Conservation (phyloP, 2,797 vertebrate genomes). For the Cynodonichthys magdalenae region DNA sequence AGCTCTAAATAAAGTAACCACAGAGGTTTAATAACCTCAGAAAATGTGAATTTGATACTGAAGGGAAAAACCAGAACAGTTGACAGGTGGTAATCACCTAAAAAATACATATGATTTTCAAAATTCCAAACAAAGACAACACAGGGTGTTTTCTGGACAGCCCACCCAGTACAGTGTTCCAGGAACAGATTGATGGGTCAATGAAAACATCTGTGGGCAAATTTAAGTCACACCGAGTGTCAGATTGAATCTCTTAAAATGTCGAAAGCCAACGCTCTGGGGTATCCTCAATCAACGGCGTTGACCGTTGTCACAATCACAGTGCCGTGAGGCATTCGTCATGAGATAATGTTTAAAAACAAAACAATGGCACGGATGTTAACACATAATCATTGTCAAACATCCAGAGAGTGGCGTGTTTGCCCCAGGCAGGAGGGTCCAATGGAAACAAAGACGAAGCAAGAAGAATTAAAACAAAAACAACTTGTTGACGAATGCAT, state of each 20-base stretch:
- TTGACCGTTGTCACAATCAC: slow-evolving; percentile 18
- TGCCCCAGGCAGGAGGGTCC: not conserved
- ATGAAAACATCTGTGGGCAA: slow-evolving; percentile 18
- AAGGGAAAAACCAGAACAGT: not conserved
- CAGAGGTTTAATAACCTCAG: not conserved
- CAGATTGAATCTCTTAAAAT: slow-evolving; percentile 45
- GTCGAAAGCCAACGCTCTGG: slow-evolving; percentile 6
- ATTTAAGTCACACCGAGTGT: slow-evolving; percentile 8
- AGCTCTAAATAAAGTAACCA: not conserved
- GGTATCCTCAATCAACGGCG: slow-evolving; percentile 1
- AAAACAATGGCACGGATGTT: slow-evolving; percentile 23
- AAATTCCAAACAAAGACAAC: slow-evolving; percentile 11
- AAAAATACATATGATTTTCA: not conserved
- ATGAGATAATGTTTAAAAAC: slow-evolving; percentile 29
- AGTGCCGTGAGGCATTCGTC: slow-evolving; percentile 19
- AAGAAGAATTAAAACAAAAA: not conserved
- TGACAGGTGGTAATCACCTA: too few species aligned
- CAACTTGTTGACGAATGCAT: too few species aligned
- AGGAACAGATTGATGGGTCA: slow-evolving; percentile 43
- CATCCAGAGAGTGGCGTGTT: not conserved
- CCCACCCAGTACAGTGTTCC: slow-evolving; percentile 4
- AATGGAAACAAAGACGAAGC: fast-evolving
- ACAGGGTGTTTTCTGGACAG: not conserved
- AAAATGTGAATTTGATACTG: not conserved
- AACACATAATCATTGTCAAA: slow-evolving; percentile 35